Evolutionary conservation across 2,888 invertebrate species (phyloP).

Genomic region (Adineta ricciae): DNA sequence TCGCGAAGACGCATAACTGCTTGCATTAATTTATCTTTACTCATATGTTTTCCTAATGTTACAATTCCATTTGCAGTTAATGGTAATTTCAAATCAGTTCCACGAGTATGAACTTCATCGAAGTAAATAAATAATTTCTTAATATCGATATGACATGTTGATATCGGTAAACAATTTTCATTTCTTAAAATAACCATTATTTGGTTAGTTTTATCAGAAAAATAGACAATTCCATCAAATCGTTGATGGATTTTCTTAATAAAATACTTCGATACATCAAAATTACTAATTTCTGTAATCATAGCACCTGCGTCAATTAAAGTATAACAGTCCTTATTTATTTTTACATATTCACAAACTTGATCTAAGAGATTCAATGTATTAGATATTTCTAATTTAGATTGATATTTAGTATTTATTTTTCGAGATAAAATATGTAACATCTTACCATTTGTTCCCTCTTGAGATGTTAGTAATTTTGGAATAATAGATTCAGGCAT

Average conservation of each 20-base stretch:
- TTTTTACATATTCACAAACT: not conserved
- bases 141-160: not conserved
- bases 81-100: not conserved
- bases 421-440: conserved; percentile 1
- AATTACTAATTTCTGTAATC: not conserved
- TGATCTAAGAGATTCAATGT: not conserved
- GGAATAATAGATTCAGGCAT: not conserved
- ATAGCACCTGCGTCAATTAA: conserved; percentile 2
- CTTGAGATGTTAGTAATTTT: not conserved
- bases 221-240: not conserved
- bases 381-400: not conserved
- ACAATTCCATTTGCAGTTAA: not conserved
- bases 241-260: not conserved
- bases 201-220: not conserved
- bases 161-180: not conserved
- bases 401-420: not conserved
- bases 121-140: conserved; percentile 4
- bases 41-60: not conserved
- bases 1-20: not conserved
- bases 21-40: conserved; percentile 1
- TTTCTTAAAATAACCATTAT: not conserved
- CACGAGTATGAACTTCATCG: conserved; percentile 1
- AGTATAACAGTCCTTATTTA: not conserved
- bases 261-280: not conserved
- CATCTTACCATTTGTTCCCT: not conserved